Percentiles rank a stretch among this genome's conserved stretches.
These are phyloP conservation scores for Hippoglossus stenolepis DNA, from an alignment of 2,113 vertebrate genomes.

Conservation along the genomic window DNA sequence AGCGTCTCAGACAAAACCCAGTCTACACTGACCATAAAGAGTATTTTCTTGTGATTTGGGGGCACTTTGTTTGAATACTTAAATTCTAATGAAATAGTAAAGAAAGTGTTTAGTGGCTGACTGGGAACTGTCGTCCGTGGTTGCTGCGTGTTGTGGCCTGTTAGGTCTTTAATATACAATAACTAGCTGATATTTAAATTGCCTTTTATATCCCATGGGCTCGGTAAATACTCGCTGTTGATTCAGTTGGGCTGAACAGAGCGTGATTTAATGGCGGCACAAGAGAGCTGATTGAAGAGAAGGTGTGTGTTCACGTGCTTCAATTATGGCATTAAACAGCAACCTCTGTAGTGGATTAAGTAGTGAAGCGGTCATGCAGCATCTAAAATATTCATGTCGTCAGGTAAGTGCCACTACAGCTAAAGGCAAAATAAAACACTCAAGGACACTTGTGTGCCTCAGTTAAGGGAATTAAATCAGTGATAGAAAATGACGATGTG, in stretches of 20 bases:
- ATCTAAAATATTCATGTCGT: constrained; percentile 57
- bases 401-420: constrained; percentile 22
- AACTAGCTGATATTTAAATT: constrained; percentile 41
- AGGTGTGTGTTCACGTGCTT: constrained; percentile 61
- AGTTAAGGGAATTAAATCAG: constrained; percentile 8
- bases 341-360: constrained; percentile 67
- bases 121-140: constrained; percentile 22
- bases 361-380: constrained; percentile 41
- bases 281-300: constrained; percentile 64
- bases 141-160: constrained; percentile 24
- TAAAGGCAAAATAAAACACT: constrained; percentile 48
- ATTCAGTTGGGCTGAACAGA: constrained; percentile 60
- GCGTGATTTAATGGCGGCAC: constrained; percentile 57
- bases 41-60: constrained; percentile 11
- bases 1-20: background rate
- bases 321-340: constrained; percentile 67
- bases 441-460: constrained; percentile 10
- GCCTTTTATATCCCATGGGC: constrained; percentile 51
- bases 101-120: constrained; percentile 24
- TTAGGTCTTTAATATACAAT: constrained; percentile 53
- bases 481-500: background rate
- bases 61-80: background rate
- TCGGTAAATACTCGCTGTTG: constrained; percentile 59
- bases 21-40: background rate
- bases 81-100: constrained; percentile 17